Evolutionary conservation across 2,888 invertebrate species (phyloP), one percentile per base, ranked within the genome.

Genomic region (Sphecodes monilicornis): DNA sequence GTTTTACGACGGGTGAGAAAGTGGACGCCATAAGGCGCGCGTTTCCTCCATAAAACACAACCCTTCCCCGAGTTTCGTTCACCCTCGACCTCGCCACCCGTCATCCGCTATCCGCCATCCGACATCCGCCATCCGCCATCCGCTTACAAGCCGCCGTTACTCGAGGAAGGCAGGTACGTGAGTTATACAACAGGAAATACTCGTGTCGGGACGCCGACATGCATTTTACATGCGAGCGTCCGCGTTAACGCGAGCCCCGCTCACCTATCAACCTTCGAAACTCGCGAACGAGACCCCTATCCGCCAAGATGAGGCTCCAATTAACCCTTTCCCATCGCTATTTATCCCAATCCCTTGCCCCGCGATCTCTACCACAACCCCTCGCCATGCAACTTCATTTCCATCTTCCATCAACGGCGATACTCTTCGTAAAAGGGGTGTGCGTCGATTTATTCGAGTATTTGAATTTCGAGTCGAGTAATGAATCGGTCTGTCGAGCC

Each of bases 211-310:
- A 76, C 75, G 80, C 57, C 79, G 85, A 84, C 86, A 86, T 86
- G 83, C 88, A 88, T 90, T 89, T 92, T 92, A 88, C 89, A 89
- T 90, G 87, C 82, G 85, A 76, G 83, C 87, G 82, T 32, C 18
- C 85, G 78, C 80, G 78, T 76, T 85, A 83, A 84, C 80, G 84
- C 78, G 81, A 69, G 64, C 46, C 54, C 64, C 43, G 74, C 77
- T 76, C 78, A 66, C 70, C 66, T 22, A 22, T 66, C 66, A 66
- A 76, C 76, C 64, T 69, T 77, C 70, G 70, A 75, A 66, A 77
- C 66, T 68, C 39, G 71, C 10, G 66, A 60, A 60, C 60, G 29
- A 60, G 54, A 54, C n/a, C 11, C n/a, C n/a, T 54, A 54, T 54
- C 54, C 54, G 11, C 54, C 54, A n/a, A 54, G 54, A 54, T 54